Conservation (phyloP, 2,113 vertebrate genomes). For the Pomatorhinus ruficollis region DNA sequence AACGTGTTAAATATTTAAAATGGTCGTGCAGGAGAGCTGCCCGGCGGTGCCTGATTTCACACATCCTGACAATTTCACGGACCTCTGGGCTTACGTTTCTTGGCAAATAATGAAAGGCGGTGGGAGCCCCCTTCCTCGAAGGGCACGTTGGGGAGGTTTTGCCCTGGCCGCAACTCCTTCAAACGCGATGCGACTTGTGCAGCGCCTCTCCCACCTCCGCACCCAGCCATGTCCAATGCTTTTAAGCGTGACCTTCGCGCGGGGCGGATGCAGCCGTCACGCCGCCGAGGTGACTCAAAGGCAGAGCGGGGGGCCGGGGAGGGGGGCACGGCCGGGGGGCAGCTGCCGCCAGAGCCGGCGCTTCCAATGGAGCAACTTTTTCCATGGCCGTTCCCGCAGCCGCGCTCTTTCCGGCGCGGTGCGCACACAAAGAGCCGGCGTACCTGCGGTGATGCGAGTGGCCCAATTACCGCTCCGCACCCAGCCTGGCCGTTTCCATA, state of each 20-base stretch:
- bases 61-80: conserved; percentile 48
- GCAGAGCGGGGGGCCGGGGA: not conserved
- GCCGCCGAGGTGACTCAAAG: conserved; percentile 26
- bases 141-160: not conserved
- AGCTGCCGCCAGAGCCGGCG: not conserved
- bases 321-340: not conserved
- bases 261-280: not conserved
- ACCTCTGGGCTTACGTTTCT: conserved; percentile 49
- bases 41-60: conserved; percentile 40
- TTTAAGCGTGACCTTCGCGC: conserved; percentile 28
- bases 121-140: not conserved
- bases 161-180: not conserved
- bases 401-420: not conserved
- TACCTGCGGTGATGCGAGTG: conserved; percentile 81
- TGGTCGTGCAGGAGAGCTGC: conserved; percentile 15
- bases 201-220: not conserved
- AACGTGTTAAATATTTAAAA: conserved; percentile 39
- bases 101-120: conserved; percentile 33
- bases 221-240: conserved; percentile 36
- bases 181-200: not conserved
- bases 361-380: not conserved
- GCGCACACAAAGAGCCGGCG: conserved; percentile 64
- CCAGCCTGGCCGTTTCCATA: conserved; percentile 92
- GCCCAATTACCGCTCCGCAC: conserved; percentile 89
- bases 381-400: not conserved